Conservation (phyloP, 1,140 invertebrate species). For the Heliconius hermathena region DNA sequence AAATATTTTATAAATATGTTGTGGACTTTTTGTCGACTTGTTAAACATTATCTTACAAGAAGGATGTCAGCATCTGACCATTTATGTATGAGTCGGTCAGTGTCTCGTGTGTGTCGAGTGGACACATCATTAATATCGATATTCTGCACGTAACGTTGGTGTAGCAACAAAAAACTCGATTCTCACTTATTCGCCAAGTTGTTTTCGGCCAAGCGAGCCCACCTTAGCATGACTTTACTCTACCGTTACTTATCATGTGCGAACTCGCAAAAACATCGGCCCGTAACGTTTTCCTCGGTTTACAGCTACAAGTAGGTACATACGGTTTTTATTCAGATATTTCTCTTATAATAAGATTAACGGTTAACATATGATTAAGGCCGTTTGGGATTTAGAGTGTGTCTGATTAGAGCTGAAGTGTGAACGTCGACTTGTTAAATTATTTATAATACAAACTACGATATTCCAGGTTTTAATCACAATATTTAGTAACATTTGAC, state of each 20-base stretch:
- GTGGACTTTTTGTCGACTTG: background rate
- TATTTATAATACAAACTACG: background rate
- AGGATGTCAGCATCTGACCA: slow-evolving; percentile 18
- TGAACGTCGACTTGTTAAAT: slow-evolving; percentile 1
- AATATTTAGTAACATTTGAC: background rate
- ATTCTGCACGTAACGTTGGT: slow-evolving; percentile 26
- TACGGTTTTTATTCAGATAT: slow-evolving; percentile 33
- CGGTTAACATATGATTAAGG: slow-evolving; percentile 28
- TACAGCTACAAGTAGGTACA: slow-evolving; percentile 50
- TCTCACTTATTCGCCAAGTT: slow-evolving; percentile 10
- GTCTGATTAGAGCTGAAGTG: slow-evolving; percentile 1
- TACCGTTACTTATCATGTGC: slow-evolving; percentile 55
- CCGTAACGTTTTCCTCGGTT: slow-evolving; percentile 48
- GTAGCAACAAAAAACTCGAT: slow-evolving; percentile 20
- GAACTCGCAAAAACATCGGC: slow-evolving; percentile 47
- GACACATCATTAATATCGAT: slow-evolving; percentile 34
- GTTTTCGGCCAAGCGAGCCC: slow-evolving; percentile 35
- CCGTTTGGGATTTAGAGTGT: slow-evolving; percentile 21
- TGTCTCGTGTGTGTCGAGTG: slow-evolving; percentile 25
- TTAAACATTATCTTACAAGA: slow-evolving; percentile 11
- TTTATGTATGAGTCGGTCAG: slow-evolving; percentile 35
- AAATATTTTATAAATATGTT: background rate
- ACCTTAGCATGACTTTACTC: slow-evolving; percentile 38
- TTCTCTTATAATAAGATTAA: slow-evolving; percentile 24
- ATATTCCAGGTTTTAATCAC: background rate